phyloP scores from a whole-genome alignment of 1,140 invertebrate species.

The Tetragnatha versicolor region DNA sequence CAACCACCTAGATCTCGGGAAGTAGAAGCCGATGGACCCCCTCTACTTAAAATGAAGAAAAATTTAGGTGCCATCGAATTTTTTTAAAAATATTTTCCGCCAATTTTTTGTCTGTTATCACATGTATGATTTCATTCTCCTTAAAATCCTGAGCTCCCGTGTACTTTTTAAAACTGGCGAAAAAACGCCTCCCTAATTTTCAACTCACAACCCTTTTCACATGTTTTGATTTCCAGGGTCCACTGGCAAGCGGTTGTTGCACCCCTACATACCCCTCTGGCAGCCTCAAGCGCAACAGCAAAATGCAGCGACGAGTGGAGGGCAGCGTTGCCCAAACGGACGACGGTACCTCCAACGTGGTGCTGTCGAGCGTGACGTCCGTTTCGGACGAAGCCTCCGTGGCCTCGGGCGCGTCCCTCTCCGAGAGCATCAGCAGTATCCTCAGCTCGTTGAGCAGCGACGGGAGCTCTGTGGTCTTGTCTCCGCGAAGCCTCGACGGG shows the following conservation, averaged over 20 bases:
- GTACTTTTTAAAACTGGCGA: no score
- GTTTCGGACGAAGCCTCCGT: conserved; percentile 39
- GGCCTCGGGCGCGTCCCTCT: conserved; percentile 1
- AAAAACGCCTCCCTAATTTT: no score
- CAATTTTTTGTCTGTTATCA: no score
- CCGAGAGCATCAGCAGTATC: conserved; percentile 44
- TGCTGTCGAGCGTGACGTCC: conserved; percentile 55
- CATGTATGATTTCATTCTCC: no score
- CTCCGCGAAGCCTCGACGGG: neutral
- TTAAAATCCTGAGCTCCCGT: no score
- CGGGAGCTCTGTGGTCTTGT: neutral
- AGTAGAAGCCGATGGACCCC: no score
- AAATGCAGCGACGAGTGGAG: conserved; percentile 57
- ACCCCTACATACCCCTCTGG: conserved; percentile 48
- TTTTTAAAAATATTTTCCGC: no score
- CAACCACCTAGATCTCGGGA: no score
- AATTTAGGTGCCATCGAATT: no score
- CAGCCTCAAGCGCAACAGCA: conserved; percentile 56
- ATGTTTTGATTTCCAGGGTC: no score
- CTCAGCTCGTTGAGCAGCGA: conserved; percentile 40
- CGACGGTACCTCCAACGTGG: conserved; percentile 51
- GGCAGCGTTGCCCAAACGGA: conserved; percentile 56
- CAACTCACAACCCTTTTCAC: no score
- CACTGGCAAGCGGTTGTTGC: conserved; percentile 38
- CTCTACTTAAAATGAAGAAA: no score